Conservation (phyloP, 2,113 vertebrate species). For the Apteryx mantelli region DNA sequence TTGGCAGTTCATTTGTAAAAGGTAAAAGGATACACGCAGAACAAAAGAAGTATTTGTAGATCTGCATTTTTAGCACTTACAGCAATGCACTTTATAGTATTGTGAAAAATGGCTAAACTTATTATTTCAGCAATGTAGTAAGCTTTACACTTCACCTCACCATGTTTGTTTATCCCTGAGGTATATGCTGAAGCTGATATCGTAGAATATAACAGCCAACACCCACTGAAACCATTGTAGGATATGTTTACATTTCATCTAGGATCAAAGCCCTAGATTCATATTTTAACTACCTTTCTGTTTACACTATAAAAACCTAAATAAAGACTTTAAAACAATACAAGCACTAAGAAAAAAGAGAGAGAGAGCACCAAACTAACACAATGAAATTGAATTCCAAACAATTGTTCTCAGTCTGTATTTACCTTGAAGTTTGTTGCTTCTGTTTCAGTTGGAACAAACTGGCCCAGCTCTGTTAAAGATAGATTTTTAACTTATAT, state of each 20-base stretch:
- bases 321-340: background rate
- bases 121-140: background rate
- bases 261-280: background rate
- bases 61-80: background rate
- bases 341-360: background rate
- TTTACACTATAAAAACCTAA: background rate
- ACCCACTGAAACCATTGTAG: background rate
- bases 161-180: background rate
- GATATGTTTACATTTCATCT: no score
- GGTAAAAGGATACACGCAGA: background rate
- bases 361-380: background rate
- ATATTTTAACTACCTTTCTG: background rate
- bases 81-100: background rate
- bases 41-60: background rate
- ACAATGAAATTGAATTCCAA: background rate
- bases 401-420: background rate
- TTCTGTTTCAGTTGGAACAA: background rate
- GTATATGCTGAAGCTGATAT: background rate
- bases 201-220: background rate
- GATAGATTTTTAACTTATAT: background rate
- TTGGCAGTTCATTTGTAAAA: background rate
- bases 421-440: background rate
- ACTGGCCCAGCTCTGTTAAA: background rate
- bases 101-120: background rate
- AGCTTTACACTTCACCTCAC: background rate